A percentile compares a stretch with the other conserved stretches of the same genome.
Evolutionary conservation across 2,888 invertebrate genomes (phyloP).

Genomic region (Drosophila cognata): DNA sequence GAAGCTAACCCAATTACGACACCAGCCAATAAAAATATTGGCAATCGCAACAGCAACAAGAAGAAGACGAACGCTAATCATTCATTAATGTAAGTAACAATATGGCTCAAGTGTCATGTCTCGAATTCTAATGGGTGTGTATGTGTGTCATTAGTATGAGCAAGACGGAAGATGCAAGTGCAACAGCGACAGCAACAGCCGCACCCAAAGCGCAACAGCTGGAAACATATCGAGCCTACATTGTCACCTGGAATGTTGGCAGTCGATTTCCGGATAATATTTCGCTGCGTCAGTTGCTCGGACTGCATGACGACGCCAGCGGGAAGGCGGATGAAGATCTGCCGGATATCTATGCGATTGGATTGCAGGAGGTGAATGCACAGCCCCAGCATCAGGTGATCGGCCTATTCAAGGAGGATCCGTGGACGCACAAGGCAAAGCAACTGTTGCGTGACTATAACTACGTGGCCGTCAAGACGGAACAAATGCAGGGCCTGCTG

Average conservation of each 20-base stretch:
- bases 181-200: constrained; percentile 9
- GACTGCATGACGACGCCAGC: constrained; percentile 87
- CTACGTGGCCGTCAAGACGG: constrained; percentile 92
- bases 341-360: constrained; percentile 94
- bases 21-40: constrained; percentile 14
- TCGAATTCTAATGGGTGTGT: constrained; percentile 19
- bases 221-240: constrained; percentile 88
- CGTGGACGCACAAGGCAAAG: constrained; percentile 92
- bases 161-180: constrained; percentile 22
- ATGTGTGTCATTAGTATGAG: constrained; percentile 46
- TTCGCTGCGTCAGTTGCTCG: constrained; percentile 89
- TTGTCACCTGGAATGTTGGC: constrained; percentile 96
- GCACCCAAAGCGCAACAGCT: constrained; percentile 68
- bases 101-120: constrained; percentile 15
- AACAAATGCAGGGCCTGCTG: constrained; percentile 93
- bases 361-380: constrained; percentile 95
- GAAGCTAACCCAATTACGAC: constrained; percentile 42
- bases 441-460: constrained; percentile 89
- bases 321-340: constrained; percentile 85
- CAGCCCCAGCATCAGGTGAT: constrained; percentile 93
- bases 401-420: constrained; percentile 92
- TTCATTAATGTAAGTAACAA: constrained; percentile 41
- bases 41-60: background rate
- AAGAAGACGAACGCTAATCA: constrained; percentile 16
- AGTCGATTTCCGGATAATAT: constrained; percentile 91